Evolutionary conservation across 2,797 vertebrate species (phyloP).

Genomic region (Crax fasciolata): DNA sequence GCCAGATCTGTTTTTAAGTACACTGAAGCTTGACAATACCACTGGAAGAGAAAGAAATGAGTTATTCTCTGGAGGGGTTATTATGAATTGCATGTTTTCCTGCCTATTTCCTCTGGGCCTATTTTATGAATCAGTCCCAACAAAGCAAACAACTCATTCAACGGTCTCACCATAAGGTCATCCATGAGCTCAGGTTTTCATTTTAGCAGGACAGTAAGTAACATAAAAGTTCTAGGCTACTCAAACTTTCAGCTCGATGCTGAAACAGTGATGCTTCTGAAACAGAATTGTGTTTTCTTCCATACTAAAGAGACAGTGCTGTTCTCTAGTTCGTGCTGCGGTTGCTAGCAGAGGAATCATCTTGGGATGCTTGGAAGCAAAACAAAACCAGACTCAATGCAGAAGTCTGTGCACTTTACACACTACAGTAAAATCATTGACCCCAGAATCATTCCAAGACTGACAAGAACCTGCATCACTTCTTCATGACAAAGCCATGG

Average conservation of each 20-base stretch:
- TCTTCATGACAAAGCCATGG: not conserved
- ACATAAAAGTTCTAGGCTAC: not conserved
- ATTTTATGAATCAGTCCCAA: slow-evolving; percentile 43
- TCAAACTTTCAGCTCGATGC: not conserved
- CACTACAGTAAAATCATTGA: not conserved
- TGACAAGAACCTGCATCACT: not conserved
- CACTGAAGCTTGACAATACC: not conserved
- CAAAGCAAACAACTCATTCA: slow-evolving; percentile 29
- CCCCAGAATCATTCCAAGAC: not conserved
- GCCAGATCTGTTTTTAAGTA: slow-evolving; percentile 30
- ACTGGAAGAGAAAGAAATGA: slow-evolving; percentile 1
- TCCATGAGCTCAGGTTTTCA: slow-evolving; percentile 16
- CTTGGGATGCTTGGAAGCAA: not conserved
- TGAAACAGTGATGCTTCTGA: not conserved
- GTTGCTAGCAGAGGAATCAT: not conserved
- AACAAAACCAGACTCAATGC: not conserved
- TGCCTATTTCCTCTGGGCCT: not conserved
- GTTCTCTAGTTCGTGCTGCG: not conserved
- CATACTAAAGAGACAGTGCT: not conserved
- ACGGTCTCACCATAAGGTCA: slow-evolving; percentile 17
- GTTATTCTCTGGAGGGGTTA: slow-evolving; percentile 35
- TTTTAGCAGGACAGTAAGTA: slow-evolving; percentile 9
- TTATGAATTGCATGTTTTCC: slow-evolving; percentile 33
- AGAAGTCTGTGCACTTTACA: not conserved
- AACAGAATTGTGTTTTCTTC: not conserved